Evolutionary conservation across 2,888 invertebrate species (phyloP).

Genomic region (Mythimna ferrago): DNA sequence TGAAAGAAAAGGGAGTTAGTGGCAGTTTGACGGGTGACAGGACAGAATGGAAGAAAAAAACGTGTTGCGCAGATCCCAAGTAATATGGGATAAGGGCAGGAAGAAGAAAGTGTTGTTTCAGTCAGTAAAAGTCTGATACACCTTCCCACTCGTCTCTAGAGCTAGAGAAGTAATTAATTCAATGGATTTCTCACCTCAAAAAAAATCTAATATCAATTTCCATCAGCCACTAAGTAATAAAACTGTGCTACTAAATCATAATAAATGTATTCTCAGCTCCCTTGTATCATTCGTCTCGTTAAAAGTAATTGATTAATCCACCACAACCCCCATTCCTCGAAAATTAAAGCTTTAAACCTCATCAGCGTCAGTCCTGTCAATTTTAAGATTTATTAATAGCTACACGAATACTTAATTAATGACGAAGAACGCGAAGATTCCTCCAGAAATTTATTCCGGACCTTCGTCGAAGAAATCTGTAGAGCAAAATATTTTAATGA

Average conservation of each 20-base stretch:
- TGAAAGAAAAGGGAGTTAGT: too few species aligned
- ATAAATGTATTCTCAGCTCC: neutral
- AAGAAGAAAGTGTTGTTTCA: too few species aligned
- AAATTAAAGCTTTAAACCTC: conserved; percentile 43
- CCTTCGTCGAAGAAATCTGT: conserved; percentile 73
- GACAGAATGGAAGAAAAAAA: too few species aligned
- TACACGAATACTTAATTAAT: conserved; percentile 63
- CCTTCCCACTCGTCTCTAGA: too few species aligned
- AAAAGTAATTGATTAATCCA: conserved; percentile 22
- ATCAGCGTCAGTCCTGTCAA: conserved; percentile 55
- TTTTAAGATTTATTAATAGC: conserved; percentile 62
- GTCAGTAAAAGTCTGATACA: too few species aligned
- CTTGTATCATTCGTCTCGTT: neutral
- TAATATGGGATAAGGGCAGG: too few species aligned
- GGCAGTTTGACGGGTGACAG: too few species aligned
- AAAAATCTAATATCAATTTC: too few species aligned
- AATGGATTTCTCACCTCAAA: too few species aligned
- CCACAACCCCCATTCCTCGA: conserved; percentile 19
- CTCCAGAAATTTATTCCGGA: conserved; percentile 69
- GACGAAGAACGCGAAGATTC: conserved; percentile 56
- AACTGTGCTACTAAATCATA: neutral
- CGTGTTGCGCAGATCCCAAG: too few species aligned
- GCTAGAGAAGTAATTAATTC: too few species aligned
- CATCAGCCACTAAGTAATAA: neutral
- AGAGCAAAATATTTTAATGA: conserved; percentile 84